These are phyloP conservation scores for Gallinago undulata DNA, from an alignment of 2,113 vertebrate species.

Conservation along the genomic window DNA sequence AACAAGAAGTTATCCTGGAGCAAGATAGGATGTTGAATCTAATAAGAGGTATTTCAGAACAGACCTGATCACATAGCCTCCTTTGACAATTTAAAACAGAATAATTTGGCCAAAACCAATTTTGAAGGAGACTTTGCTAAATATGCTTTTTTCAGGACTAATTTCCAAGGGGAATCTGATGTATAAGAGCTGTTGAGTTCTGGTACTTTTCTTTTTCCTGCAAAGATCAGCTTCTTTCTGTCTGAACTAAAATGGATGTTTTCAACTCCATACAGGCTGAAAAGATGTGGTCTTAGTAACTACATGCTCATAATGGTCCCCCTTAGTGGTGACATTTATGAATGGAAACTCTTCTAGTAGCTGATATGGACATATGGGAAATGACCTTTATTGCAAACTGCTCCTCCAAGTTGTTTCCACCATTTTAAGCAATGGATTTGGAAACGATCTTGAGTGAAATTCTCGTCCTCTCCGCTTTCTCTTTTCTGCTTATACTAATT, in stretches of 20 bases:
- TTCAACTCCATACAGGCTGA: neutral
- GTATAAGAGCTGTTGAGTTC: neutral
- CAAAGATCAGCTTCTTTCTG: neutral
- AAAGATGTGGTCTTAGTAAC: neutral
- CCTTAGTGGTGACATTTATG: neutral
- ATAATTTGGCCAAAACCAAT: neutral
- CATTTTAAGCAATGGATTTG: neutral
- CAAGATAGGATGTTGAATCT: neutral
- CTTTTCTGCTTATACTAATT: neutral
- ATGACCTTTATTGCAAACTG: neutral
- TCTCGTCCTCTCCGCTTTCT: neutral
- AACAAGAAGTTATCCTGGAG: neutral
- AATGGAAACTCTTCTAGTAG: neutral
- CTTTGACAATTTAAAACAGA: neutral
- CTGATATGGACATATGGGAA: neutral
- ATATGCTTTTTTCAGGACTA: neutral
- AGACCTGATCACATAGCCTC: neutral
- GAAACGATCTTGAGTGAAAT: neutral
- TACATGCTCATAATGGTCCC: neutral
- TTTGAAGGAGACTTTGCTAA: neutral
- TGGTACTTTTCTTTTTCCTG: neutral
- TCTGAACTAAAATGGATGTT: fast-evolving
- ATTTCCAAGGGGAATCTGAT: neutral
- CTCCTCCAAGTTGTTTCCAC: neutral
- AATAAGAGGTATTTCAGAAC: neutral